Base-by-base conservation (phyloP, 2,888 invertebrate genomes). In the Pollenia angustigena region DNA sequence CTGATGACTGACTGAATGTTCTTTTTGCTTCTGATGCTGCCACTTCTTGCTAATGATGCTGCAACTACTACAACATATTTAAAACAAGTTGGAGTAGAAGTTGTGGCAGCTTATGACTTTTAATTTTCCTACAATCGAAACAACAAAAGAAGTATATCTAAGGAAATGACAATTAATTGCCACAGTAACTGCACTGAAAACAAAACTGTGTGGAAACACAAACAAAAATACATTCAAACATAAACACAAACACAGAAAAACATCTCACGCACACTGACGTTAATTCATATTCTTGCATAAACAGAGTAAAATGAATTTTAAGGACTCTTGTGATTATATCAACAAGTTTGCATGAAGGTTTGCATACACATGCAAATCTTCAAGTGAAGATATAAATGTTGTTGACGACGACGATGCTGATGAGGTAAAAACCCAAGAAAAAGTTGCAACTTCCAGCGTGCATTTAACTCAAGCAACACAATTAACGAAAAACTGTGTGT, bases 101-200 rank as follows among this genome's bases (percentile, higher is more conserved):
- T 81, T 44, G 76, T 71, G 46, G 68, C 72, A 74, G 72, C 46
- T 76, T 81, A 60, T 76, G 62, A 76, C 81, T 84, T 83, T 72
- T 72, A 68, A 69, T 75, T 75, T 75, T 52, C 69, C 52, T 62
- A 56, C n/a, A 52, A 42, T 50, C 44, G 54, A 48, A 40, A 23
- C 32, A 32, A 72, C 12, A 64, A 50, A 66, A 58, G 46, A n/a
- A 44, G 14, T 12, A 32, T 44, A 18, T 56, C 72, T 18, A 58
- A 72, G 71, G 46, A 84, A 64, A 80, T 75, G 71, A 80, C 83
- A 86, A 86, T 86, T 83, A 83, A 86, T 86, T 86, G 86, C 83
- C 86, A 83, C 86, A 86, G 86, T 72, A 86, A 83, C 86, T 72
- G 79, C 58, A 72, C 48, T 18, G 50, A 56, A 76, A 71, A 58